Base-by-base conservation (phyloP, 2,888 invertebrate genomes). In the Cheilosia soror region DNA sequence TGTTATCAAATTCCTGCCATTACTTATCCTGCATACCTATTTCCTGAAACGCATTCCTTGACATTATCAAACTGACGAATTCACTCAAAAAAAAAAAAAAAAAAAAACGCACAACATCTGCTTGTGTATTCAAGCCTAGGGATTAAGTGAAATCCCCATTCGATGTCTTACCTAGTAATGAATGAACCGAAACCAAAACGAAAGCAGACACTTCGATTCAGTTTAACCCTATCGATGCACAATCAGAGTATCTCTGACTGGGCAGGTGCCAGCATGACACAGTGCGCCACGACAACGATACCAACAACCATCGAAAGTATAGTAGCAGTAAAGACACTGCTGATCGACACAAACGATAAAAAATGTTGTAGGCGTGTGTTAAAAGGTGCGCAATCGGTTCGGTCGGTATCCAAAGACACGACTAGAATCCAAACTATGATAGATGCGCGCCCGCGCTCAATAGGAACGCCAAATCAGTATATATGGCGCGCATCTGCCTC, bases 161-260 rank as follows among this genome's bases (percentile, higher is more conserved):
- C 73, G 55, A 25, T 69, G 58, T 15, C 58, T 68, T 65, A 44
- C 51, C 37, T 27, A 37, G 37, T 29, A 63, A 65, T 65, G 80
- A 75, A 80, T 73, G 69, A 79, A 84, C 57, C 63, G 53, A 79
- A 72, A 72, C 76, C 69, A 13, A 78, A 68, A 5, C 62, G 13
- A 27, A 62, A 55, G 63, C 76, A 20, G 51, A 63, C 44, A 51
- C 47, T 33, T 84, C 66, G 49, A 47, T 71, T 85, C 72, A 66
- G 11, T 77, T 79, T 81, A 85, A 85, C 85, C 85, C 85, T 81
- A 85, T 85, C 85, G 81, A 76, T 85, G 81, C 81, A 85, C 76
- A 76, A 81, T 85, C 81, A 81, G 51, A 47, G 63, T 68, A 69
- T 42, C 57, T 44, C 53, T 37, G 37, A 37, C 37, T 11, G 55